Evolutionary conservation across 1,140 invertebrate genomes (phyloP), one percentile per base, ranked within the genome.

Genomic region (Drosophila tsacasi): DNA sequence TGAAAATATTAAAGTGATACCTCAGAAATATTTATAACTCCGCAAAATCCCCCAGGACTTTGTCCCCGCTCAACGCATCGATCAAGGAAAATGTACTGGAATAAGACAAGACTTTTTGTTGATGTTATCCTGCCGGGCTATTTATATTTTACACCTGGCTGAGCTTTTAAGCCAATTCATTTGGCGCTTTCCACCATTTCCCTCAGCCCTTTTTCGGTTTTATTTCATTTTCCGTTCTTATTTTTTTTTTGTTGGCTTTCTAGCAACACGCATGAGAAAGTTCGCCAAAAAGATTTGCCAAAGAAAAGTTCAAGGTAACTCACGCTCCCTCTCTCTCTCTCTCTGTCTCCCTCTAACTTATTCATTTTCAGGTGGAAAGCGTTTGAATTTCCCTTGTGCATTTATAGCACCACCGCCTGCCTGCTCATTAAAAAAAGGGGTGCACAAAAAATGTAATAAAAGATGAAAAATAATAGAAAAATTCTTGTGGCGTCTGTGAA

Each of bases 61-160:
- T 47, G 32, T 67, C 3, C 17, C 32, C n/a, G 2, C n/a, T 13
- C 25, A 55, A 35, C 15, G 21, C 62, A 58, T 44, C 39, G 39
- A 65, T 65, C 52, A 65, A 15, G 17, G 27, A 65, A 37, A 61
- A 37, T 47, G 64, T 60, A 13, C 42, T 30, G n/a, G 30, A 62
- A 67, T 23, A 63, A 19, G 13, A 4, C 25, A 21, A 10, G 32
- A 42, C 23, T 13, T n/a, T 23, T 46, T 40, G 46, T 21, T 76
- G 66, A 72, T 81, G 58, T 68, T 71, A 67, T 83, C 76, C 78
- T 79, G 65, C 83, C 62, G 21, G 42, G 73, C 63, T 79, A 81
- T 83, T 81, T 91, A 83, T 81, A 82, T 83, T 90, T 79, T 63
- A 81, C 86, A 81, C 74, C 80, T 86, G 76, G 74, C 82, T 86